Evolutionary conservation across 2,113 vertebrate genomes (phyloP), one percentile per base, ranked within the genome.

Genomic region (Callochromis pleurospilus): DNA sequence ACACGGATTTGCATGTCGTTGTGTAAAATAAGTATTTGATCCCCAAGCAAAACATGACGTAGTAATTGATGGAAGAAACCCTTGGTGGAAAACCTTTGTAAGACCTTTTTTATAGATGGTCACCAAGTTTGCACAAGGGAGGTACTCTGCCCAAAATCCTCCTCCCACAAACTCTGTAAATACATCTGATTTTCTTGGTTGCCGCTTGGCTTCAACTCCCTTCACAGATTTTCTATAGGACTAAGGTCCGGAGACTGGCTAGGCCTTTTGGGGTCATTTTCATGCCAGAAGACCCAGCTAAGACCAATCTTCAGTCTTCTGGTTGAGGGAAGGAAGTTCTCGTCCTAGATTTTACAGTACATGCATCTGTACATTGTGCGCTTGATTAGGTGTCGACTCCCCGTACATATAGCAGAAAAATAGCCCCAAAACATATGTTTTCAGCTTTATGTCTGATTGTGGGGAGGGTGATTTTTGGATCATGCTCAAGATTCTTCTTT

Each of bases 381-480:
- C 10, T 38, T 38, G 19, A 21, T 65, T 36, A n/a, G 19, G 19
- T 38, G 6, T 12, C 7, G 19, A n/a, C 19, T 12, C 33, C 33
- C 0, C 3, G 10, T 65, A 65, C 19, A 38, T 65, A n/a, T 38
- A 65, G 33, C 60, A 65, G 6, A 62, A 62, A 65, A 65, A 65
- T 0, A 38, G 0, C 60, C 10, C 17, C 31, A 65, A 65, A 65
- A 38, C 33, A 38, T 0, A 10, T 19, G 19, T 13, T 38, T 68
- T 13, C 62, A 68, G 19, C 62, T 68, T 21, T 21, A 21, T 68
- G 62, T n/a, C 11, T 68, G 62, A 68, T 21, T 68, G 19, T 38
- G 62, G 62, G 11, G 33, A 3, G 36, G 62, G 33, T 68, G 60
- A 21, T 21, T 40, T 68, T 68, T 60, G 33, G 60, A 38, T 68